A percentile compares a stretch with the other conserved stretches of the same genome.
These are phyloP conservation scores for Balaeniceps rex DNA, from an alignment of 2,113 vertebrate genomes.

Conservation along the genomic window DNA sequence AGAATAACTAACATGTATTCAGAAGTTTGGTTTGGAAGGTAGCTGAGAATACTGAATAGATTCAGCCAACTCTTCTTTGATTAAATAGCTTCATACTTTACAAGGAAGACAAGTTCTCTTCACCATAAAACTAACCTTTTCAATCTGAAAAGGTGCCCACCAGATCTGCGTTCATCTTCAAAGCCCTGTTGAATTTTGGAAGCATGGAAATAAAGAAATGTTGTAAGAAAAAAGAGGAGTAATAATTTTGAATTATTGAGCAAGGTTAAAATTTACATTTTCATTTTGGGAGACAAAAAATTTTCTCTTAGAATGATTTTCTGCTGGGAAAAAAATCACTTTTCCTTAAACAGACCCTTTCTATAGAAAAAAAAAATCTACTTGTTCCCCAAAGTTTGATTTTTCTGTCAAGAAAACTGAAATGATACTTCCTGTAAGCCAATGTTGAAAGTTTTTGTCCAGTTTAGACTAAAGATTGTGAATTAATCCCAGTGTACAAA, in stretches of 20 bases:
- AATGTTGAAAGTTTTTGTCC: neutral
- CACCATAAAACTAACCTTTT: neutral
- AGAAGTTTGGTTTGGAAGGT: constrained; percentile 39
- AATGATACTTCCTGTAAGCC: neutral
- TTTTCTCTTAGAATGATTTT: neutral
- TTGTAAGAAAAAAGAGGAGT: neutral
- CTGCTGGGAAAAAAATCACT: neutral
- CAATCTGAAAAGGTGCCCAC: neutral
- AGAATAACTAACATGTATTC: constrained; percentile 32
- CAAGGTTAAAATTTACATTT: neutral
- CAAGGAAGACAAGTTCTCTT: neutral
- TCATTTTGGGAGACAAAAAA: neutral
- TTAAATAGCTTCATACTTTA: neutral
- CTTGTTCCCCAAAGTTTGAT: neutral
- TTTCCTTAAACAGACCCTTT: neutral
- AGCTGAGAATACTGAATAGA: neutral
- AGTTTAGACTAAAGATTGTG: neutral
- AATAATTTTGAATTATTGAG: neutral
- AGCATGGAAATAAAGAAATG: neutral
- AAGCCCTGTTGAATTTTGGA: neutral
- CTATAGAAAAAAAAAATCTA: neutral
- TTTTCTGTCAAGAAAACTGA: neutral
- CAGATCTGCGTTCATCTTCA: neutral
- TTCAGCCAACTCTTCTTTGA: neutral
- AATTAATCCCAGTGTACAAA: neutral